Percentiles rank a stretch among this genome's conserved stretches.
Conservation (phyloP, 2,888 invertebrate species). For the Anticlea derivata region DNA sequence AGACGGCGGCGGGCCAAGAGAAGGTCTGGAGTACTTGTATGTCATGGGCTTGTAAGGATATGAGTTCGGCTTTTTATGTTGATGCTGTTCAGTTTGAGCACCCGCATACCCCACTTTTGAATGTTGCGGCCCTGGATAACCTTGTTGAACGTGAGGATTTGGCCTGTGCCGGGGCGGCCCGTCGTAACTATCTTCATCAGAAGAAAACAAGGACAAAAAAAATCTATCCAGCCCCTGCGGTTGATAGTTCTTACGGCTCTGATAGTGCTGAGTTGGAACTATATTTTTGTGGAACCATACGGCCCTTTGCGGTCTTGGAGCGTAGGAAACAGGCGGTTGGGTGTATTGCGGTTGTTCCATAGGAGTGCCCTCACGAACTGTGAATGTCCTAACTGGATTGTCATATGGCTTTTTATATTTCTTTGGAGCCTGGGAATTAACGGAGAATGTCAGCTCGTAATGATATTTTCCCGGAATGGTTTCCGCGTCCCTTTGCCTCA, state of each 20-base stretch:
- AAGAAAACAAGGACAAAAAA: constrained; percentile 67
- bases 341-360: constrained; percentile 51
- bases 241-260: constrained; percentile 49
- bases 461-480: constrained; percentile 71
- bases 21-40: constrained; percentile 57
- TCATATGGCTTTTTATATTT: constrained; percentile 74
- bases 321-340: constrained; percentile 37
- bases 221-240: constrained; percentile 66
- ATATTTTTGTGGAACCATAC: constrained; percentile 75
- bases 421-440: constrained; percentile 80
- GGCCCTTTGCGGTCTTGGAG: constrained; percentile 57
- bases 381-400: constrained; percentile 85
- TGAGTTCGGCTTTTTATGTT: constrained; percentile 56
- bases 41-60: constrained; percentile 54
- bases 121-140: constrained; percentile 49
- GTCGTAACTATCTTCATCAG: constrained; percentile 56
- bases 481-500: constrained; percentile 85
- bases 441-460: constrained; percentile 88
- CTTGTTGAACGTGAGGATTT: constrained; percentile 44
- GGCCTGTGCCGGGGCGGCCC: constrained; percentile 49
- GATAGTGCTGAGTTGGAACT: constrained; percentile 48
- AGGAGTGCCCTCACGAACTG: constrained; percentile 77
- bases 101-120: constrained; percentile 59
- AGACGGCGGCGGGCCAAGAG: constrained; percentile 50
- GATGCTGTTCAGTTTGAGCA: constrained; percentile 49